Base-by-base conservation (phyloP, 2,888 invertebrate genomes). In the Oscheius sp. region DNA sequence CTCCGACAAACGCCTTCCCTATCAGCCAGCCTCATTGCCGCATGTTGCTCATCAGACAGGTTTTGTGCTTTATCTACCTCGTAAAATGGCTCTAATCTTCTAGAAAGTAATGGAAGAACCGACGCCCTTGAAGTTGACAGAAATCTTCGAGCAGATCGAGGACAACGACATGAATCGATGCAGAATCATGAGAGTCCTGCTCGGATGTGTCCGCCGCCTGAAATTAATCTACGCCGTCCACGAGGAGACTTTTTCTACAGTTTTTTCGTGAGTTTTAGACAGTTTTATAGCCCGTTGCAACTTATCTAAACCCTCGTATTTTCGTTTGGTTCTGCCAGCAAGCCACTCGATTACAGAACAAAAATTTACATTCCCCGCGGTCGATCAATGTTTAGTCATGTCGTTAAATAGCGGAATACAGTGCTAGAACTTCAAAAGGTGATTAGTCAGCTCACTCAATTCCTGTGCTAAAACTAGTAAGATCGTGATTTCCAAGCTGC, bases 1-100 rank as follows among this genome's bases (percentile, higher is more conserved):
- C 78, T 48, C 74, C 80, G 2, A 78, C 80, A 4, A 80, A 77
- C 13, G 79, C 77, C 48, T 83, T 85, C 73, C 85, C 86, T 11
- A 78, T 85, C 37, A 81, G 84, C 1, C 60, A 62, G 33, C 84
- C 85, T 2, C 79, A 79, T 65, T 78, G 78, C 9, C 79, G 81
- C 47, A 82, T 86, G 83, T 74, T 86, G 9, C 75, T 78, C 11
- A 55, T 68, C 21, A 21, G 53, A 35, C 51, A 68, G 68, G 55
- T 37, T 53, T 37, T 9, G 21, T 21, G 21, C 21, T 33, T 51
- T n/a, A 10, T n/a, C 11, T 47, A 58, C 3, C 4, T 1, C 9
- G 9, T 9, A 10, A 37, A 42, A 7, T 42, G 42, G 7, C 21
- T 58, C 29, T 42, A n/a, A 33, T 58, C 1, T 62, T 58, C 10